Evolutionary conservation across 2,113 vertebrate genomes (phyloP).

Genomic region (Saccopteryx bilineata): DNA sequence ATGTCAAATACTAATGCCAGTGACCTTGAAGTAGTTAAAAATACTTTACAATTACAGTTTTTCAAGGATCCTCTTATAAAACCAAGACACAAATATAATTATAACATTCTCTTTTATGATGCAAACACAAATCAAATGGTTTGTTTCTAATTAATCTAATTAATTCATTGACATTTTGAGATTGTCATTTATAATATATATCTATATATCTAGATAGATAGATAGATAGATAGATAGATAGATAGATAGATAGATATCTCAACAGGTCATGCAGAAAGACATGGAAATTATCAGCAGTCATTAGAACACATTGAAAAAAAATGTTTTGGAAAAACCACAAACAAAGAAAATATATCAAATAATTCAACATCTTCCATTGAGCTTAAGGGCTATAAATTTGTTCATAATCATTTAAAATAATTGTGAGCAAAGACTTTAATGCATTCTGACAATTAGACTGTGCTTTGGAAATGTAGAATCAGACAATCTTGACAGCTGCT

Average conservation of each 20-base stretch:
- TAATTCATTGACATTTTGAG: not conserved
- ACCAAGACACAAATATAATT: not conserved
- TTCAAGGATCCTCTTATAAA: not conserved
- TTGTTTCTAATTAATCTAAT: not conserved
- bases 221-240: not conserved
- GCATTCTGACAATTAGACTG: conserved; percentile 7
- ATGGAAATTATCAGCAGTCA: not conserved
- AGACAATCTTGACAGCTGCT: conserved; percentile 51
- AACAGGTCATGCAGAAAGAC: not conserved
- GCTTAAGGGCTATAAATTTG: not conserved
- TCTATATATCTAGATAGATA: not conserved
- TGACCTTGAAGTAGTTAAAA: not conserved
- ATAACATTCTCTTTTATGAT: not conserved
- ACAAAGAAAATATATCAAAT: conserved; percentile 30
- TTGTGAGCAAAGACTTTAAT: conserved; percentile 11
- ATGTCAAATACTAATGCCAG: not conserved
- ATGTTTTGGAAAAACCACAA: conserved; percentile 22
- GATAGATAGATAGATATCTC: not conserved
- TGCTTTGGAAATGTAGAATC: conserved; percentile 36
- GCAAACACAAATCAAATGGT: not conserved
- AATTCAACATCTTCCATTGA: not conserved
- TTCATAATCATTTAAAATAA: conserved; percentile 16
- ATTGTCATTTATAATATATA: not conserved
- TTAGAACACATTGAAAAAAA: not conserved
- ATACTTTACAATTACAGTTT: not conserved